Evolutionary conservation across 2,113 vertebrate genomes (phyloP).

Genomic region (Tenrec ecaudatus): DNA sequence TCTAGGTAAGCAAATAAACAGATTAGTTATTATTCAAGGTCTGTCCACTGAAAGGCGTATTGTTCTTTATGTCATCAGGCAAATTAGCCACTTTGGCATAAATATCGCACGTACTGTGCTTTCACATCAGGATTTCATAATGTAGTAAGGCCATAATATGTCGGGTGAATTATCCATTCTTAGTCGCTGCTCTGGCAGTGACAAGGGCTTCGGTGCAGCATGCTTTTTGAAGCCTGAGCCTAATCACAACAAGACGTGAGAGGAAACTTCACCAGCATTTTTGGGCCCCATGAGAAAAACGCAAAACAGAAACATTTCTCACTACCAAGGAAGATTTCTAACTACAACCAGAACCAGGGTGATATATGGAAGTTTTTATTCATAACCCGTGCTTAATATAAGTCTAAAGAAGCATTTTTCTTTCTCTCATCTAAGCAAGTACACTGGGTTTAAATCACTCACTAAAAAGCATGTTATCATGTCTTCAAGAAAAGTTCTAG

Average conservation of each 20-base stretch:
- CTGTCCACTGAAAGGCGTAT: neutral
- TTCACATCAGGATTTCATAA: constrained; percentile 1
- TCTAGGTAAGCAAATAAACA: neutral
- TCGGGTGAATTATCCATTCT: neutral
- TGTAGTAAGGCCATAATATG: neutral
- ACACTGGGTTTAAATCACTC: neutral
- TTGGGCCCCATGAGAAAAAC: neutral
- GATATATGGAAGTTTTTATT: neutral
- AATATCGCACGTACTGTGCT: neutral
- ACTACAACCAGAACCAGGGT: neutral
- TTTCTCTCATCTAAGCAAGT: neutral
- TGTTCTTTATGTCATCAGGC: neutral
- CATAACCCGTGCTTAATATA: neutral
- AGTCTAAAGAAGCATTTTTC: neutral
- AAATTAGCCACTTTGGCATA: neutral
- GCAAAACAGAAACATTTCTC: neutral
- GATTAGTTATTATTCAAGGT: neutral
- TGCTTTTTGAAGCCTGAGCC: neutral
- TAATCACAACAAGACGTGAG: neutral
- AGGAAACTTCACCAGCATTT: neutral
- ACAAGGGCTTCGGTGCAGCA: neutral
- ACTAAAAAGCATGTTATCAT: neutral
- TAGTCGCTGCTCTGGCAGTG: neutral
- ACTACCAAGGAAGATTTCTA: neutral
- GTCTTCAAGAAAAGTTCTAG: neutral